These are phyloP conservation scores for Triops cancriformis DNA, from an alignment of 1,140 invertebrate species.

Conservation along the genomic window DNA sequence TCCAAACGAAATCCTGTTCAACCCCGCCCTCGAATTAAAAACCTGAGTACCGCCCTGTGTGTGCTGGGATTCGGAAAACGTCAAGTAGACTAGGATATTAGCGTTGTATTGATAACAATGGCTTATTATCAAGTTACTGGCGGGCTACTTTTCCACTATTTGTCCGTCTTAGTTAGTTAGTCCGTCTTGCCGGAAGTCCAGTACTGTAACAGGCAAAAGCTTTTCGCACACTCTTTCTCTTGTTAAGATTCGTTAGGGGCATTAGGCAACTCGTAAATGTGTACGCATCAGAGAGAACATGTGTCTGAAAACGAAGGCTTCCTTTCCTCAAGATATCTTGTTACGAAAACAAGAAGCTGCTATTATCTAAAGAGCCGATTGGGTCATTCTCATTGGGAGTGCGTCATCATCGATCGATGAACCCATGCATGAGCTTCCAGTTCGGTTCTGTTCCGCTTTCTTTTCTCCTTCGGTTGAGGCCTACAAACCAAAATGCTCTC, in stretches of 20 bases:
- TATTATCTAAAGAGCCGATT: neutral
- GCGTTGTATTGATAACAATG: too few relatives aligned
- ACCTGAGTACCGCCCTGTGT: too few relatives aligned
- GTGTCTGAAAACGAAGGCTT: constrained; percentile 10
- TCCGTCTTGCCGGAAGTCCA: neutral
- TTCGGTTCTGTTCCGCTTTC: neutral
- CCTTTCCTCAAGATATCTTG: neutral
- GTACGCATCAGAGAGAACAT: neutral
- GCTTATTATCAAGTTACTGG: too few relatives aligned
- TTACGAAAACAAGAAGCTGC: constrained; percentile 6
- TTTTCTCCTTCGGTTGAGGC: neutral
- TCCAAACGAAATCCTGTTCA: too few relatives aligned
- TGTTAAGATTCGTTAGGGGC: neutral
- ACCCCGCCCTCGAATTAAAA: too few relatives aligned
- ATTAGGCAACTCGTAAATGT: neutral
- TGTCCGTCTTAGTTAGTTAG: neutral
- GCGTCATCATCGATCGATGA: constrained; percentile 12
- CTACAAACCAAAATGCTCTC: neutral
- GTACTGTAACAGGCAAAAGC: neutral
- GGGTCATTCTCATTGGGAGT: constrained; percentile 3
- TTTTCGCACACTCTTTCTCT: neutral
- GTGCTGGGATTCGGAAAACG: too few relatives aligned
- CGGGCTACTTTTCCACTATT: neutral
- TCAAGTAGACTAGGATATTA: too few relatives aligned
- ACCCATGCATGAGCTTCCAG: neutral